Evolutionary conservation across 2,113 vertebrate species (phyloP).

Genomic region (Paracanthobrama guichenoti): DNA sequence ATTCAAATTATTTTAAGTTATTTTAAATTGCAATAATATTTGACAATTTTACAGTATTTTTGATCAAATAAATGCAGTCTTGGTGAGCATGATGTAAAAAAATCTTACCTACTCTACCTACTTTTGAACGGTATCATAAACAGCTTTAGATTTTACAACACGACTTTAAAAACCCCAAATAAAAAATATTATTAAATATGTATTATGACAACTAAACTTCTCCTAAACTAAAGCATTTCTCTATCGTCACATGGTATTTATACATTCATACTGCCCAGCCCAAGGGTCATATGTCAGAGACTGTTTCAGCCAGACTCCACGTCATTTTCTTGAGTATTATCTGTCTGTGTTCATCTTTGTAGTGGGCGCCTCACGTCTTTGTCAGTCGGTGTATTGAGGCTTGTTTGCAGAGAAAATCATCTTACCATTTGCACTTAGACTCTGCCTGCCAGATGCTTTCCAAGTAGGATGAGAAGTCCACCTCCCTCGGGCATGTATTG

Average conservation of each 20-base stretch:
- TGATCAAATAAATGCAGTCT: background rate
- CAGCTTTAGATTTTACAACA: background rate
- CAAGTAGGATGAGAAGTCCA: constrained; percentile 24
- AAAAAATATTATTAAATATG: background rate
- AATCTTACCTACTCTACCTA: too few species aligned
- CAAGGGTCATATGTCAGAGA: background rate
- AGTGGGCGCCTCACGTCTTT: background rate
- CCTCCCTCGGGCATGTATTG: constrained; percentile 22
- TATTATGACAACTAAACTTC: background rate
- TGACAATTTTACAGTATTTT: background rate
- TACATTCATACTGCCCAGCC: background rate
- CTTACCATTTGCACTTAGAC: constrained; percentile 12
- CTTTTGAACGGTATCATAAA: background rate
- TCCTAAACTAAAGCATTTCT: background rate
- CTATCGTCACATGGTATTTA: background rate
- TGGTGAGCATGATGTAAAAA: too few species aligned
- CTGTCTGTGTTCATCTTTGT: background rate
- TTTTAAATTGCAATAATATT: background rate
- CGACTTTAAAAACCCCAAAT: background rate
- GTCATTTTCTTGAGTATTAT: background rate
- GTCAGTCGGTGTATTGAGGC: background rate
- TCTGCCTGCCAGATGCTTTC: constrained; percentile 44
- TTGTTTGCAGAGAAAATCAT: constrained; percentile 34
- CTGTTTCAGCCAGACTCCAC: background rate
- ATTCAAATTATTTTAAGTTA: background rate